These are phyloP conservation scores for Drosophila chauvacae DNA, from an alignment of 1,140 invertebrate species.

Conservation along the genomic window DNA sequence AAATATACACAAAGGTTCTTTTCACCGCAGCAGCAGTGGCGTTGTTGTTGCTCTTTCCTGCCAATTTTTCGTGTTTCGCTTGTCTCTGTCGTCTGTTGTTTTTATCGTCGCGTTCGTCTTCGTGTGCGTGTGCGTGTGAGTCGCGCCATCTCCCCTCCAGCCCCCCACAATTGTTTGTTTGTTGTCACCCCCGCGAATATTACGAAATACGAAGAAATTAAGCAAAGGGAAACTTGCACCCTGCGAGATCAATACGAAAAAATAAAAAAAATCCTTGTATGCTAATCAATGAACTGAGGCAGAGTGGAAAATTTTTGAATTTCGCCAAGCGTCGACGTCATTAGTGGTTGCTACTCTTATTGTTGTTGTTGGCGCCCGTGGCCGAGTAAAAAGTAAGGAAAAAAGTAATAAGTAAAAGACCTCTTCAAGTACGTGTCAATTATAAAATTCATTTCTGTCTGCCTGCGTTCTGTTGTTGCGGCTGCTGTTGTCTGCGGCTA, in stretches of 20 bases:
- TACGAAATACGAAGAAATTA: constrained; percentile 10
- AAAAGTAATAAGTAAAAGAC: constrained; percentile 51
- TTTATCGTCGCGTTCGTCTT: constrained; percentile 63
- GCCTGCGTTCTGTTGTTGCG: constrained; percentile 9
- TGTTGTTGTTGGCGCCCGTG: constrained; percentile 36
- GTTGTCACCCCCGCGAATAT: constrained; percentile 30
- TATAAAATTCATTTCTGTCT: constrained; percentile 56
- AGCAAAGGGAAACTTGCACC: constrained; percentile 1
- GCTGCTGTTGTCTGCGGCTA: constrained; percentile 39
- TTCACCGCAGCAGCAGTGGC: constrained; percentile 28
- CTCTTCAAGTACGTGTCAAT: constrained; percentile 75
- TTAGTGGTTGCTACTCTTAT: constrained; percentile 27
- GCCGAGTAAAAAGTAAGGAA: constrained; percentile 53
- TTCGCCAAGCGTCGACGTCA: constrained; percentile 44
- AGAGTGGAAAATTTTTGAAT: constrained; percentile 72
- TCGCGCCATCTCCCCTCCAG: constrained; percentile 1
- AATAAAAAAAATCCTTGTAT: constrained; percentile 6
- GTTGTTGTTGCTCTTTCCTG: constrained; percentile 44
- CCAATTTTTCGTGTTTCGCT: constrained; percentile 45
- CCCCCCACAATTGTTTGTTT: constrained; percentile 22
- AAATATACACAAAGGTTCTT: constrained; percentile 40
- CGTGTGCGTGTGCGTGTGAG: constrained; percentile 25
- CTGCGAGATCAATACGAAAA: constrained; percentile 6
- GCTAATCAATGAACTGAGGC: constrained; percentile 59
- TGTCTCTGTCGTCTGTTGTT: constrained; percentile 52